These are phyloP conservation scores for Megalopta genalis DNA, from an alignment of 1,140 invertebrate genomes.

Conservation along the genomic window DNA sequence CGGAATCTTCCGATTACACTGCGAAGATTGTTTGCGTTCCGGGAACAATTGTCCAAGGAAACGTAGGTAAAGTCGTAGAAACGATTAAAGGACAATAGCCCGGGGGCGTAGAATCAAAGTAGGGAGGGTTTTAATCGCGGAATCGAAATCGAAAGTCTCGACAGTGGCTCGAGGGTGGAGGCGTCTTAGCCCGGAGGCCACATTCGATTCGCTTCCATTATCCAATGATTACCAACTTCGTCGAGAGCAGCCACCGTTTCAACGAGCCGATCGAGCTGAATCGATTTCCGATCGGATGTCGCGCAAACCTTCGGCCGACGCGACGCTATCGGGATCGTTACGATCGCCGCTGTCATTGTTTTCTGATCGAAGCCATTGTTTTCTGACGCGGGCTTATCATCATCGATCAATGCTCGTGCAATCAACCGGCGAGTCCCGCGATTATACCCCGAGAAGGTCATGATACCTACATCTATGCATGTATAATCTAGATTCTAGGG, in stretches of 20 bases:
- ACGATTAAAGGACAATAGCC: not conserved
- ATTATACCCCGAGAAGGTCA: not conserved
- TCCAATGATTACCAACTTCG: conserved; percentile 20
- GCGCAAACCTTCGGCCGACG: conserved; percentile 3
- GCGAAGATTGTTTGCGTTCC: not conserved
- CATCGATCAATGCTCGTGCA: conserved; percentile 54
- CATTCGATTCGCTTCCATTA: conserved; percentile 34
- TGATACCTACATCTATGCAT: too few relatives aligned
- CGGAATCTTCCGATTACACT: too few relatives aligned
- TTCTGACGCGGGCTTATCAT: conserved; percentile 49
- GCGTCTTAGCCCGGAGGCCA: conserved; percentile 26
- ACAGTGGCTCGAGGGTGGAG: not conserved
- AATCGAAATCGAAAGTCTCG: conserved; percentile 5
- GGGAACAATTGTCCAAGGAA: not conserved
- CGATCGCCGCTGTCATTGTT: conserved; percentile 58
- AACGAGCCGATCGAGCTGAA: conserved; percentile 40
- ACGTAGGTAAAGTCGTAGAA: not conserved
- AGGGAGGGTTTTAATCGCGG: conserved; percentile 18
- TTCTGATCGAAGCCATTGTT: conserved; percentile 65
- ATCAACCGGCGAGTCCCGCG: conserved; percentile 31
- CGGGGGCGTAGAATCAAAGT: not conserved
- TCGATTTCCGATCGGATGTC: conserved; percentile 62
- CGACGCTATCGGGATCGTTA: conserved; percentile 52
- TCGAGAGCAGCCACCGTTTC: conserved; percentile 44
- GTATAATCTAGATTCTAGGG: too few relatives aligned